phyloP scores from a whole-genome alignment of 1,140 invertebrate genomes.

The Hylyphantes graminicola region DNA sequence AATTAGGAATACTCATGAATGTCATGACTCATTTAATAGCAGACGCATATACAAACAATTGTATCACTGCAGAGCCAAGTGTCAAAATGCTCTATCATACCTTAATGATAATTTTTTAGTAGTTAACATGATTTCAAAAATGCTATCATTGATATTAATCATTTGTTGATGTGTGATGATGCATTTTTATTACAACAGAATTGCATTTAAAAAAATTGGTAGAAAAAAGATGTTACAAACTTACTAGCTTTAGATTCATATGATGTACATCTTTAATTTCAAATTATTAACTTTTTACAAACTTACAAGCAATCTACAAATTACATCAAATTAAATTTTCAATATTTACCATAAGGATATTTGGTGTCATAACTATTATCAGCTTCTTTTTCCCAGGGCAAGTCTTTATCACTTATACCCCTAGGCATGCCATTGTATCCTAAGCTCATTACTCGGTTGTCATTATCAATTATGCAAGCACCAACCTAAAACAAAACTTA shows the following conservation, averaged over 20 bases:
- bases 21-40: too few relatives aligned
- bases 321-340: not conserved
- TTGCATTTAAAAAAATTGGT: too few relatives aligned
- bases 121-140: too few relatives aligned
- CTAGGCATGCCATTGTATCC: conserved; percentile 97
- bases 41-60: too few relatives aligned
- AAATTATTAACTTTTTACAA: not conserved
- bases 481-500: conserved; percentile 75
- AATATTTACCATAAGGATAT: conserved; percentile 80
- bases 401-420: conserved; percentile 86
- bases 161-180: too few relatives aligned
- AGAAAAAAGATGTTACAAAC: too few relatives aligned
- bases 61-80: too few relatives aligned
- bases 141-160: too few relatives aligned
- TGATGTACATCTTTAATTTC: not conserved
- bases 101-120: too few relatives aligned
- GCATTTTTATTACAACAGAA: too few relatives aligned
- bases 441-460: conserved; percentile 91
- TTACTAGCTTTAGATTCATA: not conserved
- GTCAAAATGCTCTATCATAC: too few relatives aligned
- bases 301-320: not conserved
- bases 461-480: conserved; percentile 88
- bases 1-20: too few relatives aligned
- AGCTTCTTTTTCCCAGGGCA: conserved; percentile 83
- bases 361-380: conserved; percentile 77